Evolutionary conservation across 2,888 invertebrate species (phyloP).

Genomic region (Brenthis daphne): DNA sequence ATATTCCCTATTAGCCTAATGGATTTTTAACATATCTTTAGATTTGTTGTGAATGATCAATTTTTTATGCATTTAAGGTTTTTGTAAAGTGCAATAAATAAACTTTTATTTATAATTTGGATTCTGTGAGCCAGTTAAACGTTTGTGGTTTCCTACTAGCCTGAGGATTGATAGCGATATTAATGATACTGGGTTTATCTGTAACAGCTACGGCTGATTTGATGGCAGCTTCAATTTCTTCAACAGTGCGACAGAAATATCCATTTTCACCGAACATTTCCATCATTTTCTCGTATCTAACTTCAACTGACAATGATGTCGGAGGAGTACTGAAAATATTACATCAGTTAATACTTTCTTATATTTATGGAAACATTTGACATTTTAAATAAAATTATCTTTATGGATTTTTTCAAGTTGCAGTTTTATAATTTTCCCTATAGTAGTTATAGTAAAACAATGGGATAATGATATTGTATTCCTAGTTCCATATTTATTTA

Average conservation of each 20-base stretch:
- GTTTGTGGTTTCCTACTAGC: conserved; percentile 95
- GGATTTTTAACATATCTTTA: no score
- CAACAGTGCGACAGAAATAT: conserved; percentile 88
- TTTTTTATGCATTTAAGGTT: background rate
- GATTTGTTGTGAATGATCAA: no score
- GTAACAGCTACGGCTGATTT: conserved; percentile 84
- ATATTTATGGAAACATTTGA: no score
- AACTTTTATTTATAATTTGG: conserved; percentile 86
- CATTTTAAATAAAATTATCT: no score
- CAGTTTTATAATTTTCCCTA: no score
- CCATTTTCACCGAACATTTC: conserved; percentile 92
- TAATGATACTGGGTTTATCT: conserved; percentile 93
- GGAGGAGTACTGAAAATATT: conserved; percentile 88
- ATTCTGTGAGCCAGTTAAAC: conserved; percentile 96
- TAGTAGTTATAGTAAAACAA: no score
- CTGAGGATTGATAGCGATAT: conserved; percentile 93
- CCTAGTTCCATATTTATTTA: no score
- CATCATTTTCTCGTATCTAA: conserved; percentile 95
- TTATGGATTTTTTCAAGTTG: no score
- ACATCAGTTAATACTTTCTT: no score
- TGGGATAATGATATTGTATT: no score
- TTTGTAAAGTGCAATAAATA: background rate
- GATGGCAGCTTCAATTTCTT: conserved; percentile 88
- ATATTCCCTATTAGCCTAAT: no score
- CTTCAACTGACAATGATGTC: conserved; percentile 88